Evolutionary conservation across 2,113 vertebrate species (phyloP).

Genomic region (Dasyprocta punctata): DNA sequence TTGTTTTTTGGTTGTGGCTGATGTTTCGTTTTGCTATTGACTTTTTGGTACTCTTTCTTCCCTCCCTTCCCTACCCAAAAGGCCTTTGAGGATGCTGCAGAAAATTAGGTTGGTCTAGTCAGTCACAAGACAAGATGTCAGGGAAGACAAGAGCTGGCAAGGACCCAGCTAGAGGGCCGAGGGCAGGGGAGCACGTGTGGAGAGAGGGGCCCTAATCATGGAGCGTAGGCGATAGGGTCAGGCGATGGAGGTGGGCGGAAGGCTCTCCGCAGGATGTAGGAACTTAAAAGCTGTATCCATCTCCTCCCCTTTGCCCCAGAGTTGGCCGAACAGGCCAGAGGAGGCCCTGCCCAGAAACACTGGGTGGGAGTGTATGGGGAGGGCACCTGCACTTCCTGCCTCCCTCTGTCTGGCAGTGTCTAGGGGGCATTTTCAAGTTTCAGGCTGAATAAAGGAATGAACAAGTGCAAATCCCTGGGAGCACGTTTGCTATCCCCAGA

Average conservation of each 20-base stretch:
- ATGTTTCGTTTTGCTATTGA: conserved; percentile 78
- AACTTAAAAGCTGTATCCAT: not conserved
- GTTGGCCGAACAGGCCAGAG: not conserved
- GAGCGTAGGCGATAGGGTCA: not conserved
- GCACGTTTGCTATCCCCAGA: not conserved
- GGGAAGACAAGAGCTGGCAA: not conserved
- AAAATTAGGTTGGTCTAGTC: conserved; percentile 48
- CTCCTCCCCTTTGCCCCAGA: not conserved
- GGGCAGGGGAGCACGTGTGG: not conserved
- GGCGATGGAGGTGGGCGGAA: not conserved
- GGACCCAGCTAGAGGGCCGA: not conserved
- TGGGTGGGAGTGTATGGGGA: not conserved
- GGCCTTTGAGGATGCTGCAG: conserved; percentile 38
- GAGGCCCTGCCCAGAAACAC: not conserved
- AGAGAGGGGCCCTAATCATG: not conserved
- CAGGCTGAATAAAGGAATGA: not conserved
- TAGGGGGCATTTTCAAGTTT: conserved; percentile 28
- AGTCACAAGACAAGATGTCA: not conserved
- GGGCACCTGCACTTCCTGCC: not conserved
- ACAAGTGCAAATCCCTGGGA: not conserved
- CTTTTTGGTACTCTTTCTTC: conserved; percentile 67
- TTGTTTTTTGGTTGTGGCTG: conserved; percentile 77
- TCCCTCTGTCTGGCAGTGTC: not conserved
- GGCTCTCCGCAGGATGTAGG: not conserved
- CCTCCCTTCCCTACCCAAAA: conserved; percentile 51